Base-by-base conservation (phyloP, 2,888 invertebrate species). In the Lymantria monacha region DNA sequence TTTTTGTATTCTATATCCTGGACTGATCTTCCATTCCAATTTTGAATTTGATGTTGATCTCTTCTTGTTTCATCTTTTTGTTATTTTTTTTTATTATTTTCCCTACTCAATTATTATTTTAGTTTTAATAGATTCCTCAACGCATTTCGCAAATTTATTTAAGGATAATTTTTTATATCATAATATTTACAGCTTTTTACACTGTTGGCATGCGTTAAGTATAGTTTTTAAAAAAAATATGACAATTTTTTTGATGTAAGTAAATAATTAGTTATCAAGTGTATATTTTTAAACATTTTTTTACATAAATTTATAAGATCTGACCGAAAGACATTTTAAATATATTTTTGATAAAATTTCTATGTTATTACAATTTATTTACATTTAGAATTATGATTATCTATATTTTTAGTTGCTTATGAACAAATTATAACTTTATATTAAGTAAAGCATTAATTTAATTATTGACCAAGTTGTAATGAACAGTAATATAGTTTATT, bases 21-120 rank as follows among this genome's bases (percentile, higher is more conserved):
- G n/a, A 74, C 70, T 74, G 70, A 73, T 58, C 49, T 64, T 60
- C 53, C 70, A 76, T 76, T 77, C 72, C 72, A 66, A 49, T 45
- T 46, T 53, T 51, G 53, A 52, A 58, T 36, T n/a, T 63, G 49
- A 54, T 49, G 11, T 54, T 55, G 67, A 66, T 65, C 65, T 66
- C 51, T 43, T 42, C 30, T 3, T 11, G 3, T n/a, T 14, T 36
- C 30, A 13, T n/a, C 12, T 13, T 1, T 33, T 30, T 30, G 12
- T 40, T 30, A 9, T 15, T 10, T 0, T 51, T 61, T 49, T 49
- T 54, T 49, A 15, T 58, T 7, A 36, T 2, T 7, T 3, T 5
- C 8, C 9, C 36, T 9, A 36, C n/a, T 11, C 36, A 11, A 11
- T 36, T 36, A 7, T 9, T 36, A 11, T 36, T 36, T 22, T 36